Base-by-base conservation (phyloP, 2,113 vertebrate genomes). In the Calyptomena viridis region DNA sequence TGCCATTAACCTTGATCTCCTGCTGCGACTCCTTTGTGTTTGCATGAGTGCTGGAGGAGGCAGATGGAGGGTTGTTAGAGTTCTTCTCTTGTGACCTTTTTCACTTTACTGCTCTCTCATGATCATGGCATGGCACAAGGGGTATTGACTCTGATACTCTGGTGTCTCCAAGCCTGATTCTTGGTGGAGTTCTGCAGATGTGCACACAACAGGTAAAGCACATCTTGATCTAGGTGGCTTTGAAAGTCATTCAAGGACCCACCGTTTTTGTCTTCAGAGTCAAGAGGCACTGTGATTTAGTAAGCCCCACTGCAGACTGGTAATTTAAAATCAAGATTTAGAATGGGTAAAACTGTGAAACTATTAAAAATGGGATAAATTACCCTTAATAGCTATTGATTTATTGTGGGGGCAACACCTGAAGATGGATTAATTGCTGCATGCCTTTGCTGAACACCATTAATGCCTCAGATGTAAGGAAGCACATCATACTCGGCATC, bases 321-420 rank as follows among this genome's bases (percentile, higher is more conserved):
- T 78, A 62, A 72, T 74, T 87, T 66, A 56, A 95, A 95, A 78
- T 49, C 40, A 56, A 40, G 50, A 74, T 90, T 85, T 63, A 83
- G 59, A 92, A 40, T 42, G 47, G 22, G 44, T 12, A 87, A 80
- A 76, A 40, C 20, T 39, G 15, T 53, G 35, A 84, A 71, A 33
- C 53, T 80, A 39, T 93, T 94, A 81, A 89, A 84, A 92, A 77
- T 50, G 39, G 64, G 64, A 77, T 94, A 69, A 89, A 74, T 89
- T 92, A 74, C 84, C 68, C 67, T 83, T 93, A 87, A 90, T 64
- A 86, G 76, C 24, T 86, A 86, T 77, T 88, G 90, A 83, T 90
- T 93, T 95, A 42, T 79, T 77, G 46, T 0, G 1, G 55, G 31
- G 60, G 55, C 52, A 84, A 44, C 74, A 81, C 67, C 79, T 88